phyloP scores from a whole-genome alignment of 2,888 invertebrate genomes.

The Choreutis nemorana region DNA sequence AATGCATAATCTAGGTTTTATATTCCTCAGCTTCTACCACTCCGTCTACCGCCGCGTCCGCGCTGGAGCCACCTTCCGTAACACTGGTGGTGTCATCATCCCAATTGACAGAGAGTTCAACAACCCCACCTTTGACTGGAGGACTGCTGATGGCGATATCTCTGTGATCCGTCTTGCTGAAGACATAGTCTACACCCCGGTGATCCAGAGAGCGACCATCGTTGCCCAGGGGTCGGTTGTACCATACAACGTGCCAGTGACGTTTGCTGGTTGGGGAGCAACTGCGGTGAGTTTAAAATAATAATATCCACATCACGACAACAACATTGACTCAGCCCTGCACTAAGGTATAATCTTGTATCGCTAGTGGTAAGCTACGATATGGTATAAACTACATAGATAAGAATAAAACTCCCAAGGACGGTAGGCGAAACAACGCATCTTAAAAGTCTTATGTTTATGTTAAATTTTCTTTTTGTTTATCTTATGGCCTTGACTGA shows the following conservation, averaged over 20 bases:
- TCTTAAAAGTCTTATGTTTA: too few relatives aligned
- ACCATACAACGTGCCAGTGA: slow-evolving; percentile 21
- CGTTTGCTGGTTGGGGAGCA: slow-evolving; percentile 32
- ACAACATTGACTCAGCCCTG: too few relatives aligned
- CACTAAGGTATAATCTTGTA: too few relatives aligned
- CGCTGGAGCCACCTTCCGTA: slow-evolving; percentile 29
- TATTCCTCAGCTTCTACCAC: slow-evolving; percentile 18
- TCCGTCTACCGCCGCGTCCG: slow-evolving; percentile 24
- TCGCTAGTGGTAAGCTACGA: too few relatives aligned
- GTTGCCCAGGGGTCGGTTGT: slow-evolving; percentile 10
- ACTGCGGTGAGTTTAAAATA: slow-evolving; percentile 22
- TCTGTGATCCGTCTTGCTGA: slow-evolving; percentile 17
- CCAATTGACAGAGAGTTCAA: slow-evolving; percentile 15
- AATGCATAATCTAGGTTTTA: too few relatives aligned
- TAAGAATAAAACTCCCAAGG: too few relatives aligned
- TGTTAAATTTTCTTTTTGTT: too few relatives aligned
- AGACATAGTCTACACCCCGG: slow-evolving; percentile 16
- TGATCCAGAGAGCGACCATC: slow-evolving; percentile 18
- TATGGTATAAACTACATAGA: too few relatives aligned
- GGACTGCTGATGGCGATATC: slow-evolving; percentile 25
- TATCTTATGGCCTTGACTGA: too few relatives aligned
- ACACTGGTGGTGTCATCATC: slow-evolving; percentile 26
- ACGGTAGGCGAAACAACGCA: too few relatives aligned
- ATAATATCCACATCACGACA: too few relatives aligned
- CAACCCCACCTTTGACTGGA: slow-evolving; percentile 24